phyloP scores from a whole-genome alignment of 2,797 vertebrate genomes.

The Chaunax sp. region DNA sequence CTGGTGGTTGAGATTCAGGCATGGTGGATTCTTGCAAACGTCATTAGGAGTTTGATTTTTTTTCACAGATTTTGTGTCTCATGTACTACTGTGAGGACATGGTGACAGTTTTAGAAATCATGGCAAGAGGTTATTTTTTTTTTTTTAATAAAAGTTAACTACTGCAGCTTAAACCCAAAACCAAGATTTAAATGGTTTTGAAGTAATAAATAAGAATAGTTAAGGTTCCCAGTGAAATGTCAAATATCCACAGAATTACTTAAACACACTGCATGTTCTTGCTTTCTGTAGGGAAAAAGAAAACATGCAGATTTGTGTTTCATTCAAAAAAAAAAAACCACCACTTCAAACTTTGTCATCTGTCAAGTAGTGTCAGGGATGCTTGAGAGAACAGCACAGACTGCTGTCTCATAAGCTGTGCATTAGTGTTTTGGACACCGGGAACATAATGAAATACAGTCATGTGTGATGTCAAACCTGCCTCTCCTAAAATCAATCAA shows the following conservation, averaged over 20 bases:
- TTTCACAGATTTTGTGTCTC: too few relatives aligned
- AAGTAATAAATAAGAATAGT: conserved; percentile 26
- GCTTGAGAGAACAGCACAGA: conserved; percentile 13
- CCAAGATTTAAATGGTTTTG: too few relatives aligned
- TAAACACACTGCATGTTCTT: neutral
- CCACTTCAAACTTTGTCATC: conserved; percentile 26
- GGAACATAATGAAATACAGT: conserved; percentile 60
- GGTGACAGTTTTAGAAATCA: too few relatives aligned
- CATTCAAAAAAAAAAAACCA: conserved; percentile 4
- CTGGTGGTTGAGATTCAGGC: too few relatives aligned
- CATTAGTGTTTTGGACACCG: conserved; percentile 40
- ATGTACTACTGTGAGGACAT: too few relatives aligned
- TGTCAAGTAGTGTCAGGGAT: conserved; percentile 18
- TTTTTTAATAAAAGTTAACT: too few relatives aligned
- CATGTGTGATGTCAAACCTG: conserved; percentile 44
- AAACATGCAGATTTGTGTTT: neutral
- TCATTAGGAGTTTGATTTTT: too few relatives aligned
- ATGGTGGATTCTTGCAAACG: too few relatives aligned
- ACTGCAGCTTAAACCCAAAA: too few relatives aligned
- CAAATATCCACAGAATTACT: conserved; percentile 6
- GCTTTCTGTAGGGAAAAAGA: conserved; percentile 4
- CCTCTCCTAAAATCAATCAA: conserved; percentile 45
- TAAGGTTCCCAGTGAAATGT: neutral
- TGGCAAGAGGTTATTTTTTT: too few relatives aligned
- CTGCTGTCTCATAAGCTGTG: conserved; percentile 18